phyloP scores from a whole-genome alignment of 2,797 vertebrate species.

The Neoniphon sammara region DNA sequence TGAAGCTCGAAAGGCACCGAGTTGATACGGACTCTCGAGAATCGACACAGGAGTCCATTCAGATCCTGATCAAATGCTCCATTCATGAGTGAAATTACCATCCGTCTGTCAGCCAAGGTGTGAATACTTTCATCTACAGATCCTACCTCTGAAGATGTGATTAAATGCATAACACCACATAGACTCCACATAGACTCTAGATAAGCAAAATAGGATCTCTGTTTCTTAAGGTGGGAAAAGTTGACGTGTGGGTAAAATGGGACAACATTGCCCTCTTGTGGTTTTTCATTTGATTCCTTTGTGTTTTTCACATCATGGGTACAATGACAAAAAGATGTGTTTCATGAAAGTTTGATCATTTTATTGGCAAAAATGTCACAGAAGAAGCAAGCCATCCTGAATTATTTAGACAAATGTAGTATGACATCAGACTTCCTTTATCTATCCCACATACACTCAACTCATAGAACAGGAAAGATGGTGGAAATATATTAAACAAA shows the following conservation, averaged over 20 bases:
- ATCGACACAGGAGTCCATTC: constrained; percentile 77
- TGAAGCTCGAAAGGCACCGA: constrained; percentile 64
- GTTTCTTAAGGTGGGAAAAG: constrained; percentile 3
- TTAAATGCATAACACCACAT: constrained; percentile 77
- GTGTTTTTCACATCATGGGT: not conserved
- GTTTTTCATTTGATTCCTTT: not conserved
- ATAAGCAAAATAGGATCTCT: constrained; percentile 67
- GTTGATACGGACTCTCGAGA: constrained; percentile 75
- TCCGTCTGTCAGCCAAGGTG: constrained; percentile 81
- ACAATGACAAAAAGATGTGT: not conserved
- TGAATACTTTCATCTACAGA: constrained; percentile 81
- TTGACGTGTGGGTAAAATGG: constrained; percentile 20
- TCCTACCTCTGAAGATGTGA: constrained; percentile 75
- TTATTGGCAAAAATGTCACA: constrained; percentile 43
- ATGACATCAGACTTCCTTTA: constrained; percentile 4
- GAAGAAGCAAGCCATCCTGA: not conserved
- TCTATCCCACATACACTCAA: not conserved
- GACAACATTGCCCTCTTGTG: constrained; percentile 73
- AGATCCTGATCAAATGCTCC: constrained; percentile 83
- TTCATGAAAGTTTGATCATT: constrained; percentile 7
- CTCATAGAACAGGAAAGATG: not conserved
- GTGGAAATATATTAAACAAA: constrained; percentile 17
- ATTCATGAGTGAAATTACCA: constrained; percentile 85
- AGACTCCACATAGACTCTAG: constrained; percentile 60
- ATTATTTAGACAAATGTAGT: constrained; percentile 10